Evolutionary conservation across 23 tunicate species (phyloP), one percentile per base, ranked within the genome.

Genomic region (Phallusia fumigata): DNA sequence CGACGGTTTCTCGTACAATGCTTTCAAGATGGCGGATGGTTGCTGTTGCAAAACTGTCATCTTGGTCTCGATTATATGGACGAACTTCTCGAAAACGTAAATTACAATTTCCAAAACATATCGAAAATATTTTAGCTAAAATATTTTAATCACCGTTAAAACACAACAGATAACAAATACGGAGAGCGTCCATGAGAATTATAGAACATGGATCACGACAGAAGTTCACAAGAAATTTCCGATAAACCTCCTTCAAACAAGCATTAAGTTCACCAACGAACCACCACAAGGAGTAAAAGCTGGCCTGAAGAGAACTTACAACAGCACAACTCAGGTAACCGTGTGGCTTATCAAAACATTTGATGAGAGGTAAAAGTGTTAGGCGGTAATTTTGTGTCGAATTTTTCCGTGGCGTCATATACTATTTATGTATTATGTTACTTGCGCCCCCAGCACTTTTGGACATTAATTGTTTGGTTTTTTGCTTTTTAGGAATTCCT

Each of bases 201-300:
- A 86, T 85, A 80, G 91, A 75, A 82, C 88, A 21, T 91, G 96
- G 96, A 87, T 91, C 73, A 91, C 96, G 0, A 91, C 96, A 0
- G 96, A 91, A 47, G 88, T 84, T 31, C 96, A 91, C 82, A 83
- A 80, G 32, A 87, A 87, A 75, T 91, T 91, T 53, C 96, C 96
- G 28, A 91, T 91, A 79, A 91, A 91, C 51, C 82, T 91, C n/a
- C 91, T 91, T 0, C 96, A 91, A 53, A 65, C 91, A 36, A 74
- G 86, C 85, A 87, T 91, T 53, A 91, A 91, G 64, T 91, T 44
- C 85, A 91, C 96, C 76, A 88, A 88, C 49, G 96, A 91, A 53
- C 96, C 96, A 35, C 96, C 96, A 5, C 96, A 91, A 45, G 96
- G 96, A 44, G 87, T 91, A 31, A 84, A 79, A 52, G 96, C 96